Conservation (phyloP, 2,888 invertebrate species). For the Eupithecia tripunctaria region DNA sequence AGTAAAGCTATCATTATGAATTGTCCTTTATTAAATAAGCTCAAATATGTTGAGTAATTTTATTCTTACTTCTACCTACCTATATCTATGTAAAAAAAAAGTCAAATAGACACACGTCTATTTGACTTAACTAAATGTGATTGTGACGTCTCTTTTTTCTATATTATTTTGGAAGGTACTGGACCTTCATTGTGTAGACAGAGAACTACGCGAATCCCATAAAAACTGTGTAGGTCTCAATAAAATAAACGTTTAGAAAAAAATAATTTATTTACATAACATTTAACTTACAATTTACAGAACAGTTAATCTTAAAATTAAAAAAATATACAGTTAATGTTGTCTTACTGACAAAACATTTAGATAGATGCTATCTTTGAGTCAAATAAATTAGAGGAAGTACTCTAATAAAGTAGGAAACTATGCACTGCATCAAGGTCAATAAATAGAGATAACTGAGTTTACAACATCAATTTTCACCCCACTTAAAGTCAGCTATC, state of each 20-base stretch:
- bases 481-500: background rate
- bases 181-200: too few relatives aligned
- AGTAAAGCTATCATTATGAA: background rate
- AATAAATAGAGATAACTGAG: background rate
- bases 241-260: constrained; percentile 14
- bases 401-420: constrained; percentile 26
- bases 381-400: constrained; percentile 29
- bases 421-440: background rate
- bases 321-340: constrained; percentile 5
- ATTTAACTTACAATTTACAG: constrained; percentile 16
- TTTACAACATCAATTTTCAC: background rate
- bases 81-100: too few relatives aligned
- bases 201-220: too few relatives aligned
- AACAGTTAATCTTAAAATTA: constrained; percentile 17
- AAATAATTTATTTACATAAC: constrained; percentile 33
- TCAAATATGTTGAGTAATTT: background rate
- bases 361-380: constrained; percentile 46
- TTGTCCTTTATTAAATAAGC: background rate
- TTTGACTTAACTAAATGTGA: too few relatives aligned
- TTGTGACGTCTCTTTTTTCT: too few relatives aligned
- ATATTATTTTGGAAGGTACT: too few relatives aligned
- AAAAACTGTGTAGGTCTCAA: background rate
- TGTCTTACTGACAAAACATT: constrained; percentile 42
- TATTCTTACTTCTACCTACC: background rate
- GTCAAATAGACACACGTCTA: too few relatives aligned